A percentile compares a stretch with the other conserved stretches of the same genome.
phyloP scores from a whole-genome alignment of 2,888 invertebrate species.

The Chrysolina haemoptera region DNA sequence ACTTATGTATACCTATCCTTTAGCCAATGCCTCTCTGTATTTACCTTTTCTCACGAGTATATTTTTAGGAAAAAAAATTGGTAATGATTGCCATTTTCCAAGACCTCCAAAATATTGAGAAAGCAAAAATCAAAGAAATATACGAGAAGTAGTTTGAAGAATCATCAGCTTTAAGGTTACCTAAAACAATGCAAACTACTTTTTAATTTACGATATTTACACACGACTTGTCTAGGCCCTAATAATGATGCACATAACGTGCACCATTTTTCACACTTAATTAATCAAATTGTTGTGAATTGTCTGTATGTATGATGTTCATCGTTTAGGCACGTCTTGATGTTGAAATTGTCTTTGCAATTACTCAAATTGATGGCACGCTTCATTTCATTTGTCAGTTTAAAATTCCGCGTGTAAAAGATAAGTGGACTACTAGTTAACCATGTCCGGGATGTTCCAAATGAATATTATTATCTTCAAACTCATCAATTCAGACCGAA shows the following conservation, averaged over 20 bases:
- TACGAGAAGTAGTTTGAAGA: no score
- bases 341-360: constrained; percentile 44
- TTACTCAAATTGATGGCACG: constrained; percentile 47
- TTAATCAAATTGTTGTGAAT: constrained; percentile 28
- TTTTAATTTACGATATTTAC: no score
- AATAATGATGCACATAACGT: constrained; percentile 17
- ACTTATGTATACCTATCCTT: no score
- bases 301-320: constrained; percentile 24
- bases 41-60: no score
- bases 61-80: no score
- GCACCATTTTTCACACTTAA: constrained; percentile 29
- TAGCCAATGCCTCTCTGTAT: no score
- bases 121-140: no score
- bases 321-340: constrained; percentile 36
- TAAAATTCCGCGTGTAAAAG: constrained; percentile 61
- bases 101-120: no score
- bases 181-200: no score
- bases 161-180: no score
- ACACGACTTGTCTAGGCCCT: not conserved
- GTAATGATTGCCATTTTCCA: no score
- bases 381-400: constrained; percentile 49
- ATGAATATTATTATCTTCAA: constrained; percentile 61
- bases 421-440: constrained; percentile 63
- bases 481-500: no score
- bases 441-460: constrained; percentile 68